Percentiles rank a stretch among this genome's conserved stretches.
Conservation (phyloP, 2,888 invertebrate species). For the Diadegma fenestrale region DNA sequence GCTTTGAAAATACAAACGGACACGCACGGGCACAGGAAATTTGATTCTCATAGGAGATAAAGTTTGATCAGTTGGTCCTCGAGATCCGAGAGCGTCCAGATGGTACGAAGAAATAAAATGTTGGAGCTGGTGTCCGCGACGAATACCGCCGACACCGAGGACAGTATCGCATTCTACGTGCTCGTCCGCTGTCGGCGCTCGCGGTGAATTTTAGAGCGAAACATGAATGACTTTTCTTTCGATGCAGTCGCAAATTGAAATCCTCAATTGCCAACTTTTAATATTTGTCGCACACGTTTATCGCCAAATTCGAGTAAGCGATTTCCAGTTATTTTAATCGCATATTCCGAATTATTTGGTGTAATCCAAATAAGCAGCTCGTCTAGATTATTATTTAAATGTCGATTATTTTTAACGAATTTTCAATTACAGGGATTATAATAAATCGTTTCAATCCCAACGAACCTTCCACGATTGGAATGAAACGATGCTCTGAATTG, state of each 20-base stretch:
- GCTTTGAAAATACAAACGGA: slow-evolving; percentile 19
- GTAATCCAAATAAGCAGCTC: not conserved
- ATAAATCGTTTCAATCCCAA: not conserved
- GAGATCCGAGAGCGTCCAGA: slow-evolving; percentile 23
- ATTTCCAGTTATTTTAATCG: not conserved
- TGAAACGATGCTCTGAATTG: not conserved
- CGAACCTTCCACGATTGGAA: not conserved
- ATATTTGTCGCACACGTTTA: not conserved
- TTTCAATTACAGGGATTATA: not conserved
- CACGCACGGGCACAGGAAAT: slow-evolving; percentile 59
- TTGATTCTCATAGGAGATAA: slow-evolving; percentile 42
- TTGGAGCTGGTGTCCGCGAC: slow-evolving; percentile 1
- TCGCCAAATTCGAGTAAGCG: no score
- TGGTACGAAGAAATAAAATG: not conserved
- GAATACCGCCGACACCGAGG: not conserved
- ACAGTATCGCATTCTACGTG: not conserved
- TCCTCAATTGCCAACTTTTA: not conserved
- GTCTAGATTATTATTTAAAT: not conserved
- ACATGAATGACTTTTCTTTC: not conserved
- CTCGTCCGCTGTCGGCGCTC: not conserved
- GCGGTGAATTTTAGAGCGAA: not conserved
- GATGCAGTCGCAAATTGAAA: not conserved
- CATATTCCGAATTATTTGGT: not conserved
- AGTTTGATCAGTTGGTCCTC: slow-evolving; percentile 5
- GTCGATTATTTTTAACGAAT: not conserved